phyloP scores from a whole-genome alignment of 2,888 invertebrate genomes.

The Dolichomitus sp. region DNA sequence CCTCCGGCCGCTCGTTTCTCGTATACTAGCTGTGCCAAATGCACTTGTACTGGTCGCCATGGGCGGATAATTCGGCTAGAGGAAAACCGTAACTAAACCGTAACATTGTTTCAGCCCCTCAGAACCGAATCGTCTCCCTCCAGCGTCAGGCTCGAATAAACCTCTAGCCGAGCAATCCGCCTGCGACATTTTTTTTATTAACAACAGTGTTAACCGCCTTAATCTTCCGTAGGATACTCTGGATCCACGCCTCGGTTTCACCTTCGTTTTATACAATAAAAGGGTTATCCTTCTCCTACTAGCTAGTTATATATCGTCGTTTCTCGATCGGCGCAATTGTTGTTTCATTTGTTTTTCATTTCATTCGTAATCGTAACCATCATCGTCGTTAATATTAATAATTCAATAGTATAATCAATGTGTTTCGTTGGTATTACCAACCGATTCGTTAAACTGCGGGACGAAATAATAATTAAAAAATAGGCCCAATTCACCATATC shows the following conservation, averaged over 20 bases:
- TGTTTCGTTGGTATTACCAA: slow-evolving; percentile 46
- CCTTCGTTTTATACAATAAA: slow-evolving; percentile 82
- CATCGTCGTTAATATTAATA: slow-evolving; percentile 26
- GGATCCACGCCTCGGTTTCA: slow-evolving; percentile 53
- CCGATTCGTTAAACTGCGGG: slow-evolving; percentile 48
- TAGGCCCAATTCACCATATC: slow-evolving; percentile 62
- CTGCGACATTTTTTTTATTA: slow-evolving; percentile 83
- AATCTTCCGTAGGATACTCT: slow-evolving; percentile 81
- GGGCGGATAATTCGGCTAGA: slow-evolving; percentile 78
- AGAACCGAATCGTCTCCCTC: background rate
- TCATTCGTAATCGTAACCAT: slow-evolving; percentile 47
- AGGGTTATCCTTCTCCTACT: slow-evolving; percentile 76
- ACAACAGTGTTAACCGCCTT: slow-evolving; percentile 84
- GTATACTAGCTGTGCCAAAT: slow-evolving; percentile 86
- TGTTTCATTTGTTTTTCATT: slow-evolving; percentile 49
- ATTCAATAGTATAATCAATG: slow-evolving; percentile 46
- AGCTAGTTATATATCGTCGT: slow-evolving; percentile 70
- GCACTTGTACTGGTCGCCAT: slow-evolving; percentile 86
- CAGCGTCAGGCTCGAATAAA: slow-evolving; percentile 62
- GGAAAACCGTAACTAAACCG: slow-evolving; percentile 46
- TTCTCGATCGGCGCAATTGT: slow-evolving; percentile 66
- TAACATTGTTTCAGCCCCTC: slow-evolving; percentile 6
- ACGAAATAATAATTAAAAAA: slow-evolving; percentile 22
- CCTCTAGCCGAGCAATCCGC: slow-evolving; percentile 79
- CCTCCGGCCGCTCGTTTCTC: slow-evolving; percentile 78